Evolutionary conservation across 2,113 vertebrate genomes (phyloP).

Genomic region (human): DNA sequence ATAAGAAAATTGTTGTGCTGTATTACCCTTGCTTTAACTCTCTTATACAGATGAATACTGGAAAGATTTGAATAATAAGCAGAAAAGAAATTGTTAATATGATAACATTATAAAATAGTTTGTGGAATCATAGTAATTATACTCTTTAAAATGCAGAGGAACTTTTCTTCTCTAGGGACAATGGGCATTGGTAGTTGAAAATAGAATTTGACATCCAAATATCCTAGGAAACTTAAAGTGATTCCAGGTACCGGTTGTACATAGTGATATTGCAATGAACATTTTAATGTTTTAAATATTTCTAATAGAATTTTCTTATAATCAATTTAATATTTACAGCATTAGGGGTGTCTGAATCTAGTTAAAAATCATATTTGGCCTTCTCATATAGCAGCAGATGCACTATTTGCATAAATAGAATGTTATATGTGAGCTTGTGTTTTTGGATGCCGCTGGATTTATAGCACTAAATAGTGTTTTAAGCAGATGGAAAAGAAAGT

Average conservation of each 20-base stretch:
- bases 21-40: neutral
- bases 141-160: neutral
- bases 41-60: neutral
- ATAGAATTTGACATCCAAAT: neutral
- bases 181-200: neutral
- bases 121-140: neutral
- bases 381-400: neutral
- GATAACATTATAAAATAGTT: neutral
- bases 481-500: neutral
- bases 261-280: neutral
- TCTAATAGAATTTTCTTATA: neutral
- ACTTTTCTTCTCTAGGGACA: neutral
- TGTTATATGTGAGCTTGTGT: neutral
- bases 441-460: neutral
- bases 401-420: conserved; percentile 14
- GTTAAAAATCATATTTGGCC: neutral
- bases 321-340: neutral
- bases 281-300: conserved; percentile 1
- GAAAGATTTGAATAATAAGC: neutral
- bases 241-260: neutral
- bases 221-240: neutral
- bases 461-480: neutral
- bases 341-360: neutral
- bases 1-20: neutral
- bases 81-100: neutral